Conservation (phyloP, 1,140 invertebrate genomes). For the Drosophila rhopaloa region DNA sequence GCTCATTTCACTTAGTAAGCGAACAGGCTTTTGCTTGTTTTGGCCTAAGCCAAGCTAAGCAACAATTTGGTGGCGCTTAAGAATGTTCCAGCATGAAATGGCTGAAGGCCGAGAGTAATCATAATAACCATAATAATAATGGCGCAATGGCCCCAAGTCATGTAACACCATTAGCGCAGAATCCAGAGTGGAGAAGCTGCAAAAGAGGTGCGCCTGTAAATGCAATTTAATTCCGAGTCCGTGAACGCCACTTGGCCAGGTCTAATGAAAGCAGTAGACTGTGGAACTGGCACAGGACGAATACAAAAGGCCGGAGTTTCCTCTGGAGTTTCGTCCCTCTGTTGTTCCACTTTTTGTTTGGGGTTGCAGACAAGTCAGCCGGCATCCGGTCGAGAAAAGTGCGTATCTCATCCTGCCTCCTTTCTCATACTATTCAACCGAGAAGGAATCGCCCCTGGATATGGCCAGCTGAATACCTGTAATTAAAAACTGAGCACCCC, state of each 20-base stretch:
- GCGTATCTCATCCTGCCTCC: conserved; percentile 27
- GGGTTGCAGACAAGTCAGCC: conserved; percentile 34
- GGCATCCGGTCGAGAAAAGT: conserved; percentile 33
- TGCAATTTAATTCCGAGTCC: conserved; percentile 68
- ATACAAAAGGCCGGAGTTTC: conserved; percentile 58
- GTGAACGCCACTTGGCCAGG: conserved; percentile 67
- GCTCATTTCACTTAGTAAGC: conserved; percentile 13
- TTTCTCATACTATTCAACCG: conserved; percentile 19
- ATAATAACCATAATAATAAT: conserved; percentile 60
- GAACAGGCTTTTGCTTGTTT: conserved; percentile 15
- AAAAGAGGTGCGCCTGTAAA: conserved; percentile 54
- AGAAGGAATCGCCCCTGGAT: conserved; percentile 66
- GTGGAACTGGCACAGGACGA: conserved; percentile 72
- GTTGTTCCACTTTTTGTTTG: conserved; percentile 9
- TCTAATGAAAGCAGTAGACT: conserved; percentile 80
- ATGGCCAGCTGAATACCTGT: conserved; percentile 60
- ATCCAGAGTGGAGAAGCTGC: conserved; percentile 12
- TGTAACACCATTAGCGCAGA: conserved; percentile 69
- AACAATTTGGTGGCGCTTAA: conserved; percentile 40
- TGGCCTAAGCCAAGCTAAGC: conserved; percentile 24
- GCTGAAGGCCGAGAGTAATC: conserved; percentile 47
- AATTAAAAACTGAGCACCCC: conserved; percentile 67
- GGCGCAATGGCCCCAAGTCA: conserved; percentile 54
- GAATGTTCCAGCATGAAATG: conserved; percentile 19
- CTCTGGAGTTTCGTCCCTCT: conserved; percentile 8